phyloP scores from a whole-genome alignment of 2,888 invertebrate species.

The Choristoneura rosaceana region DNA sequence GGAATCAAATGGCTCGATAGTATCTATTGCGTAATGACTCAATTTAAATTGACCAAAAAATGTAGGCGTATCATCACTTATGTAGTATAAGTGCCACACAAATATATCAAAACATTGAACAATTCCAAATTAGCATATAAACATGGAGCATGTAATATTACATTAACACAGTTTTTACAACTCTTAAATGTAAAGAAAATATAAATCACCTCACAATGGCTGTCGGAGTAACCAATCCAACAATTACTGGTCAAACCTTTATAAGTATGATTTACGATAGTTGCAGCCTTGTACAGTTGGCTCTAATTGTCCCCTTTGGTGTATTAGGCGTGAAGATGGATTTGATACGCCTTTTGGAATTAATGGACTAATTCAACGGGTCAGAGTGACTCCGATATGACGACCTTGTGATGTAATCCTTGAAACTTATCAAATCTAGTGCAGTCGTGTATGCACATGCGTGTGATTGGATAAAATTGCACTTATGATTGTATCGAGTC shows the following conservation, averaged over 20 bases:
- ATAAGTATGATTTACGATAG: conserved; percentile 39
- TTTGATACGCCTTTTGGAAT: conserved; percentile 62
- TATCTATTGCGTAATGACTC: conserved; percentile 12
- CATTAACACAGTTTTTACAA: conserved; percentile 27
- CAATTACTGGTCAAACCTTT: conserved; percentile 33
- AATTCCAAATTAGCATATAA: conserved; percentile 15
- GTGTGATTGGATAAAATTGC: background rate
- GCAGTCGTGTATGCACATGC: conserved; percentile 44
- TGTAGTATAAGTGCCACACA: background rate
- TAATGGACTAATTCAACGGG: conserved; percentile 52
- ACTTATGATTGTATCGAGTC: too few species aligned
- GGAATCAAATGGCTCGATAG: background rate
- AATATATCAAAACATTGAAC: background rate
- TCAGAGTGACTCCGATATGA: conserved; percentile 47
- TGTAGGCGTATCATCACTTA: conserved; percentile 14
- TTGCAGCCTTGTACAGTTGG: conserved; percentile 46
- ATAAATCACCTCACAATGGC: conserved; percentile 35
- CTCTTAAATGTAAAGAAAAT: conserved; percentile 10
- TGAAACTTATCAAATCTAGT: conserved; percentile 50
- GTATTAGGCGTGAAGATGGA: conserved; percentile 52
- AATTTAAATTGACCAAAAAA: conserved; percentile 6
- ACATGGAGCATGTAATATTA: conserved; percentile 24
- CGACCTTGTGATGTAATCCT: conserved; percentile 57
- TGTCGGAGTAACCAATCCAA: conserved; percentile 35
- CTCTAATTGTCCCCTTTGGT: conserved; percentile 52